Base-by-base conservation (phyloP, 2,888 invertebrate species). In the Hemicrepidius hirtus region DNA sequence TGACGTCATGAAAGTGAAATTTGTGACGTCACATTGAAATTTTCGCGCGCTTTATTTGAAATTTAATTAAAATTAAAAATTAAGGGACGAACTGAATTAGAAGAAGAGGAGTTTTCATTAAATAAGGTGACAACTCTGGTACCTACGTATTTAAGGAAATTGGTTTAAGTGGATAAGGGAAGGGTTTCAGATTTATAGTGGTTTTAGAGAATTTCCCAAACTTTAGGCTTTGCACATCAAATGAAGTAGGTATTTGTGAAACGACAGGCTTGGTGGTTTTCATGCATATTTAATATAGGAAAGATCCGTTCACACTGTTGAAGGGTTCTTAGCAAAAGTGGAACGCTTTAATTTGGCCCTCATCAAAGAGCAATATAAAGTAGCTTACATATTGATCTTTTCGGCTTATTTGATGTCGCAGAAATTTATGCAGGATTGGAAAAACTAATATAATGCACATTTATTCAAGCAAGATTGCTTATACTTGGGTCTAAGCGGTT, bases 241-340 rank as follows among this genome's bases (percentile, higher is more conserved):
- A 18, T 20, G 49, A 49, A n/a, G 18, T 55, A 55, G 53, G 32
- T 55, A 55, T 55, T 55, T 55, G 53, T 55, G 53, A 55, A 28
- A 55, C 53, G 32, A 55, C 13, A 32, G 32, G 13, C 13, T 55
- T 55, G 9, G 53, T 55, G 53, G 53, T 55, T 55, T 55, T 55
- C 53, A 55, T 55, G 53, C 28, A 55, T 55, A 55, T 55, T 55
- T 55, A 55, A 55, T 32, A n/a, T 55, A 32, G 53, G 49, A 49
- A 49, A 49, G 20, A 20, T 21, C 49, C 18, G 21, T 49, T 49
- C 20, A 49, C 21, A 40, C n/a, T 13, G 13, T 13, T 40, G n/a
- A 13, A 7, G 40, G 40, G 13, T 40, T n/a, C 13, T 40, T 13
- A 40, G 40, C 13, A n/a, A 40, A 40, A 40, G 40, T 40, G n/a